phyloP scores from a whole-genome alignment of 2,888 invertebrate genomes.

The Germaria angustata region DNA sequence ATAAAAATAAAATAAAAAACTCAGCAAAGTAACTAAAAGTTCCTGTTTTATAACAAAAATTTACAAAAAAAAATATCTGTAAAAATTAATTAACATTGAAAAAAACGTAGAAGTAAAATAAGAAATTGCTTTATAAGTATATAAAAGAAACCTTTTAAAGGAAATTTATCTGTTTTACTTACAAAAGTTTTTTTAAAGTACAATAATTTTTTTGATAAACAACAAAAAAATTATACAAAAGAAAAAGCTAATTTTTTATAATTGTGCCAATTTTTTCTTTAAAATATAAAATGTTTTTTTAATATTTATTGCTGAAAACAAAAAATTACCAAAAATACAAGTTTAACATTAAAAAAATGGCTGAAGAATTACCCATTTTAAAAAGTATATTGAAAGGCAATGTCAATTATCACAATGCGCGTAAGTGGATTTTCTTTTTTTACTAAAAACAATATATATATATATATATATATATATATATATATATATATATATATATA shows the following conservation, averaged over 20 bases:
- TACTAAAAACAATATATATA: no score
- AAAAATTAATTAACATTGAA: slow-evolving; percentile 44
- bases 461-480: no score
- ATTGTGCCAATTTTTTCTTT: slow-evolving; percentile 53
- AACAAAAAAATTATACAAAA: slow-evolving; percentile 39
- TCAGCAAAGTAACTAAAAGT: slow-evolving; percentile 70
- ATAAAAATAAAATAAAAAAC: slow-evolving; percentile 4
- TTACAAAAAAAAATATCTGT: slow-evolving; percentile 38
- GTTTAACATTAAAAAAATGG: slow-evolving; percentile 82
- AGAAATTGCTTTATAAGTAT: slow-evolving; percentile 38
- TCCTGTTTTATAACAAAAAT: slow-evolving; percentile 69
- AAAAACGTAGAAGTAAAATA: not conserved
- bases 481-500: no score
- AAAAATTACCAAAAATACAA: slow-evolving; percentile 25
- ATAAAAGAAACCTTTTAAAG: slow-evolving; percentile 20
- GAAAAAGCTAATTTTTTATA: slow-evolving; percentile 11
- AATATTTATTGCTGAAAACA: slow-evolving; percentile 5
- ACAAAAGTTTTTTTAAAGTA: slow-evolving; percentile 17
- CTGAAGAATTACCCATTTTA: slow-evolving; percentile 93
- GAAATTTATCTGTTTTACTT: slow-evolving; percentile 47
- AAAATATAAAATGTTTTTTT: slow-evolving; percentile 46
- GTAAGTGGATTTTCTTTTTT: slow-evolving; percentile 83
- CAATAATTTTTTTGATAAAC: slow-evolving; percentile 60
- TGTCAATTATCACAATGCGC: slow-evolving; percentile 95
- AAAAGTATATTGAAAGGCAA: slow-evolving; percentile 95